A percentile compares a stretch with the other conserved stretches of the same genome.
Evolutionary conservation across 2,113 vertebrate species (phyloP).

Genomic region (Struthidea cinerea): DNA sequence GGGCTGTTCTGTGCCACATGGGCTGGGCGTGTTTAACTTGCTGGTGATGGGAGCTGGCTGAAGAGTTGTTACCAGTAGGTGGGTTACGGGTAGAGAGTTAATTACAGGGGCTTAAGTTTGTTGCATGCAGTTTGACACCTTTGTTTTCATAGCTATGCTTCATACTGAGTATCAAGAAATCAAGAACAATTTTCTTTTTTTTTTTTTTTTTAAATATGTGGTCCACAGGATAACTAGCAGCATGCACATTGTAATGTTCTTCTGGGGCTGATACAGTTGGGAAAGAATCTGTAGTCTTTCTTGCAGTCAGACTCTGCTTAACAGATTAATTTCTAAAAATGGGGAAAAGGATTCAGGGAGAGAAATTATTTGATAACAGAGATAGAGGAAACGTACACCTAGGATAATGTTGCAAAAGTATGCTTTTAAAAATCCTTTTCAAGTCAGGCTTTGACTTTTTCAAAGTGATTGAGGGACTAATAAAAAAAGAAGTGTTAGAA

Average conservation of each 20-base stretch:
- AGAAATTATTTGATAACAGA: neutral
- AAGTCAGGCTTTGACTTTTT: neutral
- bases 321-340: neutral
- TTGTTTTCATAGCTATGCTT: neutral
- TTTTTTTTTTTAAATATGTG: neutral
- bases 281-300: neutral
- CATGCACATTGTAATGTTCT: neutral
- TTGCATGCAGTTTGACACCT: neutral
- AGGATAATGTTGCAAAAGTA: neutral
- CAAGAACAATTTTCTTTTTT: neutral
- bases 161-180: neutral
- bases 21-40: rapidly evolving
- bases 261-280: neutral
- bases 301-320: neutral
- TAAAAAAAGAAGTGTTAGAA: neutral
- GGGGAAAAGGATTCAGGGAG: neutral
- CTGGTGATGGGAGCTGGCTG: neutral
- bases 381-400: neutral
- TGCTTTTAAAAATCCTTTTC: neutral
- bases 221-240: neutral
- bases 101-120: neutral
- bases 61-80: neutral
- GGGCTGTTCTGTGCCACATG: neutral
- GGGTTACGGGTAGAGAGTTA: neutral
- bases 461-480: neutral